Evolutionary conservation across 2,888 invertebrate genomes (phyloP), one percentile per base, ranked within the genome.

Genomic region (Lepidochrysops patricia): DNA sequence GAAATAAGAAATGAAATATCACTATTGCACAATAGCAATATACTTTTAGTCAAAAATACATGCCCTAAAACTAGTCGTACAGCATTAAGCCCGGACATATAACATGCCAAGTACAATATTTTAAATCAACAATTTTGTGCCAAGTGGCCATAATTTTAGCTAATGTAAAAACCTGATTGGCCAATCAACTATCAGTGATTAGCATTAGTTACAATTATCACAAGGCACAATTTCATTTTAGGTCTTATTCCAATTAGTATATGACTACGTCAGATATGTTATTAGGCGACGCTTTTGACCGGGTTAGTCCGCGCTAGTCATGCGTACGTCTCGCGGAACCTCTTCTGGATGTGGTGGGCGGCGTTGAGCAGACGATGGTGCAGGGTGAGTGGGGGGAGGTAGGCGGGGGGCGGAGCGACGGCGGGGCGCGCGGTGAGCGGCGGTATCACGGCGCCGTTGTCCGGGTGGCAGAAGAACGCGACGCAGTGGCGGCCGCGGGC

Each of bases 401-500:
- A 71, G 73, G 74, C 60, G 64, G 86, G 87, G 4, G 89, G 80
- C 32, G 82, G 72, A 62, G 86, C 83, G 4, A 81, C 72, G 61
- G 87, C 84, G 4, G 76, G 70, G 64, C 84, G 88, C 19, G 80
- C 79, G 2, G 90, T 89, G 61, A 92, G 75, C 9, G 90, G 81
- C 25, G 90, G 88, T 60, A 92, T 79, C 49, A 75, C 70, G 4
- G 90, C 89, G 64, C 88, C 86, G 67, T 84, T 81, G 83, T 94
- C 94, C 1, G 95, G 94, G 82, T 94, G 94, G 69, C 94, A 93
- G 86, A 94, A 94, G 85, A 92, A 94, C 27, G 93, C 94, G 65
- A 95, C 92, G 68, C 94, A 94, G 81, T 94, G 94, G n/a, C 94
- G 92, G 2, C 92, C 92, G 64, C 92, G 90, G 0, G 91, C 90